Evolutionary conservation across 2,888 invertebrate species (phyloP).

Genomic region (Apamea epomidion): DNA sequence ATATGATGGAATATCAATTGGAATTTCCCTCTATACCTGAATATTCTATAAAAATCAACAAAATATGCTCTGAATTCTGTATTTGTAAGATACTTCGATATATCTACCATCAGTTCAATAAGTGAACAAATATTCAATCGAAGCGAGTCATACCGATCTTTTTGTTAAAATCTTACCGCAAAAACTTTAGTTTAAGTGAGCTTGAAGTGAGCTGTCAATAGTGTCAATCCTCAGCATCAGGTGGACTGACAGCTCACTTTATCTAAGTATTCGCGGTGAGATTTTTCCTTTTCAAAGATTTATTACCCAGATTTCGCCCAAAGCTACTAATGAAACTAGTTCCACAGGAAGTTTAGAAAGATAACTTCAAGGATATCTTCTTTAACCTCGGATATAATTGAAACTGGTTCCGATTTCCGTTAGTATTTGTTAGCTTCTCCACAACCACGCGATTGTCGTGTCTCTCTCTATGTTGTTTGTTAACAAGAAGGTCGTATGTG

Average conservation of each 20-base stretch:
- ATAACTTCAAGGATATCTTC: slow-evolving; percentile 27
- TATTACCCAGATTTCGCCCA: background rate
- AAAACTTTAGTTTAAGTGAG: background rate
- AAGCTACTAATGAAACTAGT: background rate
- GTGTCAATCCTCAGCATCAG: too few relatives aligned
- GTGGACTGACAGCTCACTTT: too few relatives aligned
- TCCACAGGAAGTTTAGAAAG: slow-evolving; percentile 19
- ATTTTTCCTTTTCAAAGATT: background rate
- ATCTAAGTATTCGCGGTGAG: background rate
- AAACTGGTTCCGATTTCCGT: slow-evolving; percentile 37
- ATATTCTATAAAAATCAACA: background rate
- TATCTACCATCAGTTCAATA: background rate
- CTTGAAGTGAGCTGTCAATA: too few relatives aligned
- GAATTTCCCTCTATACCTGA: background rate
- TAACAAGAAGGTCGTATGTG: slow-evolving; percentile 26
- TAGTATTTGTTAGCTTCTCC: background rate
- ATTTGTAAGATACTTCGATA: background rate
- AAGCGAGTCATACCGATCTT: background rate
- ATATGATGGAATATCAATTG: background rate
- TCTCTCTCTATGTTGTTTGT: slow-evolving; percentile 4
- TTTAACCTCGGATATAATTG: slow-evolving; percentile 20
- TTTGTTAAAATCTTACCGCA: background rate
- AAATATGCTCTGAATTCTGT: background rate
- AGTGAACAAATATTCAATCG: background rate
- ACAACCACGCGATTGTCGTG: slow-evolving; percentile 34